A percentile compares a stretch with the other conserved stretches of the same genome.
Conservation (phyloP, 2,797 vertebrate genomes). For the Perodicticus potto region DNA sequence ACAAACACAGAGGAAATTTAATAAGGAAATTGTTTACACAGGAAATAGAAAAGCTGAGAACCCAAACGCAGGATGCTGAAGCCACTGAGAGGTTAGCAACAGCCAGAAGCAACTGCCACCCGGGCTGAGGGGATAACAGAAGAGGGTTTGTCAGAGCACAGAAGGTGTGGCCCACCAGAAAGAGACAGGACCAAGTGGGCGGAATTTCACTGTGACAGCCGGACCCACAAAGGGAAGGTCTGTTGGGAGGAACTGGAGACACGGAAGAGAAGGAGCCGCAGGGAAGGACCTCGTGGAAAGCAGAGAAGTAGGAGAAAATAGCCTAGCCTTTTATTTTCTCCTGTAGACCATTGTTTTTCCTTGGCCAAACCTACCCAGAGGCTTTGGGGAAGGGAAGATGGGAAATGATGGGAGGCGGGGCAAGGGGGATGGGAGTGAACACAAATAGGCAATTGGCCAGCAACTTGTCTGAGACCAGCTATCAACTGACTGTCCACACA, state of each 20-base stretch:
- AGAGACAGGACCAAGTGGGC: background rate
- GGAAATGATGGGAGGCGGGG: background rate
- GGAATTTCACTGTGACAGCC: background rate
- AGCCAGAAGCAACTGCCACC: background rate
- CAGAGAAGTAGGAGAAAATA: background rate
- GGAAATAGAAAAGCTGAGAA: conserved; percentile 66
- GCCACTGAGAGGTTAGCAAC: background rate
- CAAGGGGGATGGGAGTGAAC: background rate
- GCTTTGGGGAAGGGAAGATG: background rate
- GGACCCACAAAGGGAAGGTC: background rate
- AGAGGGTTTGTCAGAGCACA: background rate
- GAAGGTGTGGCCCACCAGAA: background rate
- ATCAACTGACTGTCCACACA: background rate
- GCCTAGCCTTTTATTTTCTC: background rate
- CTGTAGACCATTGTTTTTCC: background rate
- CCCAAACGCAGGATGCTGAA: conserved; percentile 1
- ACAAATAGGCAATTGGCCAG: too few species aligned
- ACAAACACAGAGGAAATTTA: conserved; percentile 54
- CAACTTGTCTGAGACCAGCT: background rate
- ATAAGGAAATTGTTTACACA: background rate
- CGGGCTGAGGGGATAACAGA: background rate
- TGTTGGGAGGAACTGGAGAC: background rate
- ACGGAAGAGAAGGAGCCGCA: background rate
- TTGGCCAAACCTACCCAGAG: background rate
- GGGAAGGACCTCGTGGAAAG: background rate